phyloP scores from a whole-genome alignment of 2,888 invertebrate species.

The Ophioninae sp. region DNA sequence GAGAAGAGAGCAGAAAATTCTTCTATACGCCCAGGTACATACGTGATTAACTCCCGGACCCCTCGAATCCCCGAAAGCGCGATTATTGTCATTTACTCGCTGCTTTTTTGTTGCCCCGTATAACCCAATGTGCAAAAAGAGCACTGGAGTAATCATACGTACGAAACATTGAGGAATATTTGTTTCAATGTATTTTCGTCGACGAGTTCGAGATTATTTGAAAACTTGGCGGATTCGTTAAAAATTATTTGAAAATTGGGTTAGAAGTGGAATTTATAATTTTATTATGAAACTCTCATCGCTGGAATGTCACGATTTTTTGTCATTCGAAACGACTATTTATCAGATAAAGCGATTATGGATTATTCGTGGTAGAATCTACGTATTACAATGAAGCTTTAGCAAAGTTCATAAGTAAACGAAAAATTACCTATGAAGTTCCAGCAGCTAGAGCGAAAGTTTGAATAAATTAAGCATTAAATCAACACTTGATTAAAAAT shows the following conservation, averaged over 20 bases:
- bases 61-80: slow-evolving; percentile 42
- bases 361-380: neutral
- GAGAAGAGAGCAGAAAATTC: slow-evolving; percentile 37
- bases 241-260: too few species aligned
- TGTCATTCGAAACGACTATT: neutral
- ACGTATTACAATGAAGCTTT: neutral
- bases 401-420: neutral
- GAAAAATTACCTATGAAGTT: neutral
- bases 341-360: neutral
- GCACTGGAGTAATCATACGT: neutral
- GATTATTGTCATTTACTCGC: slow-evolving; percentile 32
- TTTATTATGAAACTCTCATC: too few species aligned
- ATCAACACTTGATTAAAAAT: too few species aligned
- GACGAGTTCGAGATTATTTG: neutral
- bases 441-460: too few species aligned
- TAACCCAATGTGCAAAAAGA: neutral
- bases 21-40: slow-evolving; percentile 31
- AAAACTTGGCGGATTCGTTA: neutral
- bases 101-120: slow-evolving; percentile 2
- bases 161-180: neutral
- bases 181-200: neutral
- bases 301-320: neutral
- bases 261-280: too few species aligned
- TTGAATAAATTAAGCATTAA: too few species aligned
- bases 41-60: slow-evolving; percentile 37